phyloP scores from a whole-genome alignment of 1,140 invertebrate species.

The Adoxophyes honmai region DNA sequence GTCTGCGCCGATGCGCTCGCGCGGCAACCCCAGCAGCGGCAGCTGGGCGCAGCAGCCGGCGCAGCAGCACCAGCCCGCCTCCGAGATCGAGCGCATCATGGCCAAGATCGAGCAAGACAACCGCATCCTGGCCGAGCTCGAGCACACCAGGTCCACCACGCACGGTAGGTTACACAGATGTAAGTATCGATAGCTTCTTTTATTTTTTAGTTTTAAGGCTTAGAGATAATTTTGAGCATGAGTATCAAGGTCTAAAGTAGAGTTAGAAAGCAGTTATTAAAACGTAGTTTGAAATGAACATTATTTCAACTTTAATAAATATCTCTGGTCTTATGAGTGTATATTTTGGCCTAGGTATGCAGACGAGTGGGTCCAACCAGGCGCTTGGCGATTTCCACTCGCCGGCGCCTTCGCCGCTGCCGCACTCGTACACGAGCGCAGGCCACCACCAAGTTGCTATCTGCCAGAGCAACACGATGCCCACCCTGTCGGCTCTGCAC shows the following conservation, averaged over 20 bases:
- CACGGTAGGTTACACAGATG: constrained; percentile 50
- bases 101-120: constrained; percentile 94
- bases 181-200: constrained; percentile 15
- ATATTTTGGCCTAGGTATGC: constrained; percentile 63
- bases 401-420: constrained; percentile 75
- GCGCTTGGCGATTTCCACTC: constrained; percentile 79
- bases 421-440: constrained; percentile 76
- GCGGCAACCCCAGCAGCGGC: constrained; percentile 52
- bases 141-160: constrained; percentile 84
- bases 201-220: constrained; percentile 11
- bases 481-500: constrained; percentile 77
- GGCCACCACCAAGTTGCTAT: constrained; percentile 64
- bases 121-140: constrained; percentile 92
- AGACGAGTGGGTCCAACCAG: constrained; percentile 78
- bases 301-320: too few species aligned
- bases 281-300: too few species aligned
- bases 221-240: not conserved
- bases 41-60: constrained; percentile 66
- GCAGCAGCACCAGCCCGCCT: constrained; percentile 80
- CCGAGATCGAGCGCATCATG: constrained; percentile 95
- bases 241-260: too few species aligned
- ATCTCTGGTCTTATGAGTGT: not conserved
- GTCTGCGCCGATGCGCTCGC: constrained; percentile 78
- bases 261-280: too few species aligned
- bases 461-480: constrained; percentile 81